These are phyloP conservation scores for Megalopta genalis DNA, from an alignment of 1,140 invertebrate genomes.

Conservation along the genomic window DNA sequence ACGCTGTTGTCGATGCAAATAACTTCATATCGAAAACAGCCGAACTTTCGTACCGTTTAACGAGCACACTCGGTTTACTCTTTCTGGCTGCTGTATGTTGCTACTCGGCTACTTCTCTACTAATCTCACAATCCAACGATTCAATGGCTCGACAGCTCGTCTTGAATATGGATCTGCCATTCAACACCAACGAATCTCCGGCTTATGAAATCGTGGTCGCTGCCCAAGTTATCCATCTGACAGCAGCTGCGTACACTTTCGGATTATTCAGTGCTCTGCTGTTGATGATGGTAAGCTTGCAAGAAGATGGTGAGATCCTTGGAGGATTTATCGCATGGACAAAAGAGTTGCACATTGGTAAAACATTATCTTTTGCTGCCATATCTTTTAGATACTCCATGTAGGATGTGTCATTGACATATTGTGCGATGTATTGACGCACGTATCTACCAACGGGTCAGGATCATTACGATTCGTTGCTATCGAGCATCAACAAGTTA, in stretches of 20 bases:
- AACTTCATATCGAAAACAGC: slow-evolving; percentile 23
- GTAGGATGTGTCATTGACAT: slow-evolving; percentile 51
- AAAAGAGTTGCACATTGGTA: no score
- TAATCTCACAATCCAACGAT: not conserved
- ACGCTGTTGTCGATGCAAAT: not conserved
- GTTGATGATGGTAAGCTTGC: slow-evolving; percentile 36
- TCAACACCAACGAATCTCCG: slow-evolving; percentile 37
- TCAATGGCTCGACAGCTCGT: slow-evolving; percentile 24
- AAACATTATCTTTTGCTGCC: not conserved
- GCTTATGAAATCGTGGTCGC: slow-evolving; percentile 47
- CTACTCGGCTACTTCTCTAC: slow-evolving; percentile 3
- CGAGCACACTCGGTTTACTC: slow-evolving; percentile 10
- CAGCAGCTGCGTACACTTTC: slow-evolving; percentile 16
- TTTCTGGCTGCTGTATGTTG: not conserved
- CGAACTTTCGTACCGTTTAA: slow-evolving; percentile 8
- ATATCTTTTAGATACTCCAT: slow-evolving; percentile 40
- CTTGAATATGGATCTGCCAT: slow-evolving; percentile 53
- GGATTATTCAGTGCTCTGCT: slow-evolving; percentile 36
- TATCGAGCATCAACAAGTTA: slow-evolving; percentile 42
- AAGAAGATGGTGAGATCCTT: not conserved
- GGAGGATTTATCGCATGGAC: no score
- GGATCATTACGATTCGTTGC: slow-evolving; percentile 22
- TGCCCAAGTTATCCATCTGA: slow-evolving; percentile 40
- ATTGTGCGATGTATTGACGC: slow-evolving; percentile 25
- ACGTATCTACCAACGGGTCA: not conserved